Evolutionary conservation across 2,797 vertebrate species (phyloP), one percentile per base, ranked within the genome.

Genomic region (Coluber constrictor): DNA sequence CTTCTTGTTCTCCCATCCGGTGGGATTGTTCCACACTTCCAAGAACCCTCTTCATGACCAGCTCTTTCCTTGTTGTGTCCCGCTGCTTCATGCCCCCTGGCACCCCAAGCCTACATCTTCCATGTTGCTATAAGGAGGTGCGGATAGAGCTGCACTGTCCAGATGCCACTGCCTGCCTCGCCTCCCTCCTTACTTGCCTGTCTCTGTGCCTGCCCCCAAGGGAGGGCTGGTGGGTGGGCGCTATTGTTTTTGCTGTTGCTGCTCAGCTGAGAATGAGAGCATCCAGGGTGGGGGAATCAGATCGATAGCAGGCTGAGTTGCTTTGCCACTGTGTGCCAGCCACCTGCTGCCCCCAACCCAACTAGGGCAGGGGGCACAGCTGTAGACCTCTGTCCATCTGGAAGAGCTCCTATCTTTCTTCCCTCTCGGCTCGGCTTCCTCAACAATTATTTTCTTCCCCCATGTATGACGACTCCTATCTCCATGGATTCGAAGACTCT

Each of bases 391-490:
- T 89, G 20, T 61, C 95, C 27, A 4, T 13, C 13, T 93, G 96
- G 96, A 63, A n/a, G 27, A 79, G 90, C 2, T 93, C 59, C 27
- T 59, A 32, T 20, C 27, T 57, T 13, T 27, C 47, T 70, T 27
- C 61, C 54, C 55, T 43, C 47, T 87, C 79, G 29, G 59, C 51
- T 87, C 18, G 83, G 61, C 32, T 91, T 56, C 47, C 87, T 86
- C 87, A 89, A 86, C 70, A 7, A 56, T 63, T 83, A 51, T 93
- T 83, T n/a, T 11, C 91, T 93, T 90, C 95, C 97, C 95, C 95
- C 96, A 97, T 97, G 97, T 97, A 97, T 95, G 97, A 97, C 96
- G 97, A 97, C 95, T 97, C 97, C 95, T 97, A 96, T 96, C 96
- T 96, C 96, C 97, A 97, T 97, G 97, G 97, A 96, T 97, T 97